Conservation (phyloP, 2,888 invertebrate genomes). For the Cenopis cana region DNA sequence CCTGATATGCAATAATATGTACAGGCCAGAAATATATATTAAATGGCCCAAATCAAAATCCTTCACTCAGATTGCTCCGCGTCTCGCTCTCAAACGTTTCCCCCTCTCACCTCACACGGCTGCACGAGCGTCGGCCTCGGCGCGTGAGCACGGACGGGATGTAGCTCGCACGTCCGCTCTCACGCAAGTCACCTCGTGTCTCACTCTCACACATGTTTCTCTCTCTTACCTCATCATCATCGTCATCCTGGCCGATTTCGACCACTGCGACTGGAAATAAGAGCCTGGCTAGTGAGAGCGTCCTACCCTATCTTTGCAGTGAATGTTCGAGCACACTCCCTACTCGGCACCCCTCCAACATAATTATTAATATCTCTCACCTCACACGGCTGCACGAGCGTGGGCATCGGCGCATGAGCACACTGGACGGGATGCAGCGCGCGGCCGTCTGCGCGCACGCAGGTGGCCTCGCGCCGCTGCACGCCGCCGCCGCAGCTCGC, state of each 20-base stretch:
- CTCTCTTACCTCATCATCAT: slow-evolving; percentile 68
- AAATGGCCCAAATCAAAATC: no score
- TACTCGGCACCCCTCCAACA: no score
- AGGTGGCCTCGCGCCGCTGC: slow-evolving; percentile 83
- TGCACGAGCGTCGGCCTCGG: slow-evolving; percentile 83
- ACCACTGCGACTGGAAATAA: no score
- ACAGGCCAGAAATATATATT: no score
- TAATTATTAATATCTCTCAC: no score
- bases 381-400: slow-evolving; percentile 84
- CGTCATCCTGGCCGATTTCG: no score
- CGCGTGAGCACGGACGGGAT: slow-evolving; percentile 77
- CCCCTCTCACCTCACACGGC: slow-evolving; percentile 75
- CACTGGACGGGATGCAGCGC: slow-evolving; percentile 79
- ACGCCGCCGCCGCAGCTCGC: slow-evolving; percentile 85
- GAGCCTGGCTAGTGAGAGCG: no score
- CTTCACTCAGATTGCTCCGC: no score
- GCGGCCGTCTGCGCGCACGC: slow-evolving; percentile 79
- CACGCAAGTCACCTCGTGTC: slow-evolving; percentile 65
- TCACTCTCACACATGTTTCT: background rate
- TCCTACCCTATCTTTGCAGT: no score
- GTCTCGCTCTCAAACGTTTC: background rate
- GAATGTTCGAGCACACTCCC: no score
- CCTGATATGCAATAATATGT: no score
- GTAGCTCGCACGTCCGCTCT: slow-evolving; percentile 77
- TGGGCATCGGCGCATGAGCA: slow-evolving; percentile 79